Conservation (phyloP, 2,888 invertebrate species). For the Odontothrips loti region DNA sequence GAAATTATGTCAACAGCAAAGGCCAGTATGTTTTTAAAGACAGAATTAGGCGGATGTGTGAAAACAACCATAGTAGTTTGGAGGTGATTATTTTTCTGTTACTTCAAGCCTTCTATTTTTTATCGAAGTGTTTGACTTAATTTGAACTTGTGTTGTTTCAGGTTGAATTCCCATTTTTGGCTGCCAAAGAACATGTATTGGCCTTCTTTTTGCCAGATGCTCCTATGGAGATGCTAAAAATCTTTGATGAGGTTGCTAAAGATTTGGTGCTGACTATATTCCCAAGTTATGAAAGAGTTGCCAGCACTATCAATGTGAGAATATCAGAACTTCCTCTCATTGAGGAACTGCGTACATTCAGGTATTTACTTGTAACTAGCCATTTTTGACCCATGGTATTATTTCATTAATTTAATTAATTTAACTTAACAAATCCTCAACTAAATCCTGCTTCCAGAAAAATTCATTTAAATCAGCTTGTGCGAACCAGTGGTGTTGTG, state of each 20-base stretch:
- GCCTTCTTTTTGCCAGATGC: conserved; percentile 98
- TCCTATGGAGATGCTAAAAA: conserved; percentile 92
- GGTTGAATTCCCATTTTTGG: conserved; percentile 88
- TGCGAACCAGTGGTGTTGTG: conserved; percentile 90
- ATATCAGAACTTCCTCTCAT: conserved; percentile 92
- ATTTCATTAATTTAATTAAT: conserved; percentile 29
- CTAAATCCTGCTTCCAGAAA: conserved; percentile 52
- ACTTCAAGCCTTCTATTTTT: conserved; percentile 32
- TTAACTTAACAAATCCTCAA: not conserved
- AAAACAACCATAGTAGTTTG: conserved; percentile 62
- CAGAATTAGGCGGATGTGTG: conserved; percentile 90
- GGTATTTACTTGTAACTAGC: conserved; percentile 47
- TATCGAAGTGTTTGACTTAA: not conserved
- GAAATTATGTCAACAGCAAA: conserved; percentile 81
- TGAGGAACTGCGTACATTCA: conserved; percentile 90
- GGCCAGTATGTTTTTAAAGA: conserved; percentile 82
- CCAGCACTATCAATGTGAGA: conserved; percentile 88
- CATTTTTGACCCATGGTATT: conserved; percentile 23
- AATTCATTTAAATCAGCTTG: conserved; percentile 87
- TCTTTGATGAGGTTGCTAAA: conserved; percentile 89
- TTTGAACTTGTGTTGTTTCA: not conserved
- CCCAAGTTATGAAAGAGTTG: conserved; percentile 92
- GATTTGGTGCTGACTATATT: conserved; percentile 89
- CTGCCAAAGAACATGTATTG: conserved; percentile 84
- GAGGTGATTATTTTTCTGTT: conserved; percentile 35